These are phyloP conservation scores for Harpalus rufipes DNA, from an alignment of 2,888 invertebrate genomes.

Conservation along the genomic window DNA sequence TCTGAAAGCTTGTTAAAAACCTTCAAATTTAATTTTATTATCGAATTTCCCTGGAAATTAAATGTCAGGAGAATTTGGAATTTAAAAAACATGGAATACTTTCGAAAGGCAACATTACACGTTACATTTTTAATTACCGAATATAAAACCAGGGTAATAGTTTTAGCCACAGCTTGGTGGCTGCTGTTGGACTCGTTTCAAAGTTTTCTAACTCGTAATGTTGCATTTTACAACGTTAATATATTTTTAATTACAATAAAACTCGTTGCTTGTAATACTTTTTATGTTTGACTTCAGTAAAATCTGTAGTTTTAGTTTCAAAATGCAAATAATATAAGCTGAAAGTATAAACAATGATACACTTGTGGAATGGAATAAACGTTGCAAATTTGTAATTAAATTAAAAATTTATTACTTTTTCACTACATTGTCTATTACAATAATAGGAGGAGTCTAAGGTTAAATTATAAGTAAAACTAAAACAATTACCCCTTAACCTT, in stretches of 20 bases:
- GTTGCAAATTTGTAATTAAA: too few relatives aligned
- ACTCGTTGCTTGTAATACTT: background rate
- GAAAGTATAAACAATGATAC: too few relatives aligned
- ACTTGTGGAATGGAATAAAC: too few relatives aligned
- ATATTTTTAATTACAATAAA: conserved; percentile 30
- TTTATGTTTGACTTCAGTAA: background rate
- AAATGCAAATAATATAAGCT: background rate
- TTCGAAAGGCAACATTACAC: conserved; percentile 13
- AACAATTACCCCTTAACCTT: too few relatives aligned
- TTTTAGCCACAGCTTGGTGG: background rate
- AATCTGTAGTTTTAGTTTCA: background rate
- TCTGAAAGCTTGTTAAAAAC: conserved; percentile 13
- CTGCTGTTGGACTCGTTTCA: conserved; percentile 23
- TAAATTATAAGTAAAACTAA: too few relatives aligned
- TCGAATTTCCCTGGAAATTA: conserved; percentile 23
- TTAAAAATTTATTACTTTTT: too few relatives aligned
- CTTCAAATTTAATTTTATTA: conserved; percentile 41
- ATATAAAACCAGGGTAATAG: conserved; percentile 32
- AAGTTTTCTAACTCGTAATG: conserved; percentile 33
- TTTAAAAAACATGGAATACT: conserved; percentile 35
- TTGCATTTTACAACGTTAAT: conserved; percentile 17
- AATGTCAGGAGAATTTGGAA: conserved; percentile 28
- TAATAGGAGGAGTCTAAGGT: too few relatives aligned
- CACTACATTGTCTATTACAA: too few relatives aligned
- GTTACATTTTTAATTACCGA: conserved; percentile 34